Evolutionary conservation across 2,888 invertebrate species (phyloP).

Genomic region (Bhutanitis thaidina): DNA sequence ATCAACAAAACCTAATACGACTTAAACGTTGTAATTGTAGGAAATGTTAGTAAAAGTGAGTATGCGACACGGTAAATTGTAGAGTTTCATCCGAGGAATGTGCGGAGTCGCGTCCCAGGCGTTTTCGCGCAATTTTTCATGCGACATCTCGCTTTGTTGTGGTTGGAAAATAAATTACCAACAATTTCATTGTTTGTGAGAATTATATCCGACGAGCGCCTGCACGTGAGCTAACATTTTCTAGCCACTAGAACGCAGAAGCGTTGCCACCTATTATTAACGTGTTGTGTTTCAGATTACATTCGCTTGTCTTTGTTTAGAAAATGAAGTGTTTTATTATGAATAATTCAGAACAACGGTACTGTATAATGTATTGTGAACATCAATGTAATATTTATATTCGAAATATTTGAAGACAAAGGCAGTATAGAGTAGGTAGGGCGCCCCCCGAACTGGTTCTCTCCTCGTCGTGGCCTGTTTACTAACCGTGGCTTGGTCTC

Average conservation of each 20-base stretch:
- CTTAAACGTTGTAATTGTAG: conserved; percentile 54
- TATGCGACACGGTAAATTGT: conserved; percentile 59
- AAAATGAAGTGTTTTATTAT: conserved; percentile 1
- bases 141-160: conserved; percentile 78
- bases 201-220: conserved; percentile 50
- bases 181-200: conserved; percentile 77
- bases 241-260: conserved; percentile 15
- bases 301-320: conserved; percentile 13
- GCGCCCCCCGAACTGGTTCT: too few relatives aligned
- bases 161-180: conserved; percentile 77
- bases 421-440: too few relatives aligned
- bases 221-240: conserved; percentile 21
- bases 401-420: too few relatives aligned
- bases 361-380: too few relatives aligned
- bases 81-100: conserved; percentile 60
- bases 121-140: conserved; percentile 69
- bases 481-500: too few relatives aligned
- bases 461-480: too few relatives aligned
- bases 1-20: conserved; percentile 64
- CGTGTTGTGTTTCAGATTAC: conserved; percentile 21
- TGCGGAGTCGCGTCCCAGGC: conserved; percentile 57
- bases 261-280: conserved; percentile 23
- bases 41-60: conserved; percentile 56
- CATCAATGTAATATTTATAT: too few relatives aligned
- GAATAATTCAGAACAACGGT: too few relatives aligned